Conservation (phyloP, 2,113 vertebrate species). For the Hirundichthys speculiger region DNA sequence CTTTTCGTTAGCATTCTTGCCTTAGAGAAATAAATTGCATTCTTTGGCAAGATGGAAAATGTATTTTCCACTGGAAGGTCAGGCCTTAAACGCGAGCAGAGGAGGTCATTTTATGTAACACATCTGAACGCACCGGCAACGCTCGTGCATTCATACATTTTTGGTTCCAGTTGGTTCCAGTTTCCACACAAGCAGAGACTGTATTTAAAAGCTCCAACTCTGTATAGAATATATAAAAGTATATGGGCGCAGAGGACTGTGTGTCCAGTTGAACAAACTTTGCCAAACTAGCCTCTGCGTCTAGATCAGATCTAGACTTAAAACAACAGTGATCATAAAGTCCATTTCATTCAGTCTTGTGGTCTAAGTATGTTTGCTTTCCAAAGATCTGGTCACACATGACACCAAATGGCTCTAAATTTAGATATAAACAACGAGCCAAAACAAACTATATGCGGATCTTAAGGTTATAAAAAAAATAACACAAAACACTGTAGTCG, state of each 20-base stretch:
- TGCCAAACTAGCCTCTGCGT: slow-evolving; percentile 11
- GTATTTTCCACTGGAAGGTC: slow-evolving; percentile 59
- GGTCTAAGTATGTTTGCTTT: slow-evolving; percentile 29
- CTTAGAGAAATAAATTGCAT: slow-evolving; percentile 74
- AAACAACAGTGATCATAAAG: slow-evolving; percentile 8
- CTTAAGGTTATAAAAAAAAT: slow-evolving; percentile 38
- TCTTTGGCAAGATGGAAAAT: slow-evolving; percentile 30
- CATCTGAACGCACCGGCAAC: background rate
- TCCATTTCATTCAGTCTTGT: slow-evolving; percentile 5
- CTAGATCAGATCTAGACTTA: slow-evolving; percentile 29
- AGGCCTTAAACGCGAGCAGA: slow-evolving; percentile 17
- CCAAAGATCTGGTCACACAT: slow-evolving; percentile 22
- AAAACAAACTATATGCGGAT: slow-evolving; percentile 61
- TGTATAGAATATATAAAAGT: too few species aligned
- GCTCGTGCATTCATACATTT: background rate
- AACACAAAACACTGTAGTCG: slow-evolving; percentile 8
- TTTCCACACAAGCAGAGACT: too few species aligned
- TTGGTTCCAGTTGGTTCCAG: background rate
- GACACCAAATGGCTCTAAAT: slow-evolving; percentile 28
- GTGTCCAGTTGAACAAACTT: background rate
- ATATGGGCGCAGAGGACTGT: too few species aligned
- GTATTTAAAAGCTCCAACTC: too few species aligned
- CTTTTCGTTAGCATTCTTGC: slow-evolving; percentile 59
- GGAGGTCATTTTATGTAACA: slow-evolving; percentile 48
- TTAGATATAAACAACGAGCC: slow-evolving; percentile 24